These are phyloP conservation scores for Gibbula magus DNA, from an alignment of 2,888 invertebrate genomes.

Conservation along the genomic window DNA sequence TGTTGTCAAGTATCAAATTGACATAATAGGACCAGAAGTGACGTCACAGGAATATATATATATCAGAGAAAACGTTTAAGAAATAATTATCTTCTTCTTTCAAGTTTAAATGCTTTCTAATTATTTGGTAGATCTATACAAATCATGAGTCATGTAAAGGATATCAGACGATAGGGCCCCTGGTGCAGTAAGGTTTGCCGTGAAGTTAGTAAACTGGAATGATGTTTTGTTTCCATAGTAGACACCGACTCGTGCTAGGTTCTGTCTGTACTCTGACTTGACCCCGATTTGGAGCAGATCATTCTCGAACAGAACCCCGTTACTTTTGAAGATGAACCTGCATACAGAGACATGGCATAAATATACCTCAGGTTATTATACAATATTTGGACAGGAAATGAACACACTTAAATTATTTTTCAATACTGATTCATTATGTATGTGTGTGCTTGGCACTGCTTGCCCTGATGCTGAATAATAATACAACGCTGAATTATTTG, in stretches of 20 bases:
- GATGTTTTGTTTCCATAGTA: slow-evolving; percentile 98
- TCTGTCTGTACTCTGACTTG: slow-evolving; percentile 96
- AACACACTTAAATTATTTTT: not conserved
- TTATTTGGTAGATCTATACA: too few relatives aligned
- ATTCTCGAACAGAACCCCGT: slow-evolving; percentile 98
- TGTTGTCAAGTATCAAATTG: too few relatives aligned
- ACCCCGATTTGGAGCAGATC: slow-evolving; percentile 96
- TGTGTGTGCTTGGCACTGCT: too few relatives aligned
- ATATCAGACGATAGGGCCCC: slow-evolving; percentile 83
- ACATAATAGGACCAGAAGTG: too few relatives aligned
- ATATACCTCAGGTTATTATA: not conserved
- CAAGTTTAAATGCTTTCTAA: too few relatives aligned
- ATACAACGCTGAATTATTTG: too few relatives aligned
- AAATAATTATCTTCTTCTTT: too few relatives aligned
- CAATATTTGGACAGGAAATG: not conserved
- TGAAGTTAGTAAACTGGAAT: slow-evolving; percentile 78
- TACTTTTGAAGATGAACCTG: slow-evolving; percentile 84
- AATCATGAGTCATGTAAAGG: slow-evolving; percentile 73
- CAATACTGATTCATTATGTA: too few relatives aligned
- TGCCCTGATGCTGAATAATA: too few relatives aligned
- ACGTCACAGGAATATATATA: too few relatives aligned
- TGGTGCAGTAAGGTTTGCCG: slow-evolving; percentile 84
- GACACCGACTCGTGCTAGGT: slow-evolving; percentile 94
- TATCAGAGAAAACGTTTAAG: too few relatives aligned
- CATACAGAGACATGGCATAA: slow-evolving; percentile 29